phyloP scores from a whole-genome alignment of 2,113 vertebrate species.

The Hippopotamus amphibius region DNA sequence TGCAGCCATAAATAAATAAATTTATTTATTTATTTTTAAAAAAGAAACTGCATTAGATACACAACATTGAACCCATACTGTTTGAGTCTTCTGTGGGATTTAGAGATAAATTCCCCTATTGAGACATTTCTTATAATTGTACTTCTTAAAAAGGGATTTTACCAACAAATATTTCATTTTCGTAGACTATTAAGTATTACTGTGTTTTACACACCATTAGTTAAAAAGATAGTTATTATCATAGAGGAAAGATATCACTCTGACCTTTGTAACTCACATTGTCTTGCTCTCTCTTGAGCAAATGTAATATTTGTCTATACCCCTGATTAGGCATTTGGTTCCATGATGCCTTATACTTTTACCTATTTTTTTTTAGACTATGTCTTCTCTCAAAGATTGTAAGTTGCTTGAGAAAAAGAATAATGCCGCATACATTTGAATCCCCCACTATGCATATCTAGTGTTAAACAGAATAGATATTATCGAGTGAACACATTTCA shows the following conservation, averaged over 20 bases:
- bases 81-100: background rate
- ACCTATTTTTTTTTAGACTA: background rate
- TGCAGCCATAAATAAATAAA: too few relatives aligned
- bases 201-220: background rate
- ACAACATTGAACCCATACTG: background rate
- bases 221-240: background rate
- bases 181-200: background rate
- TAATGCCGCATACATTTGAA: background rate
- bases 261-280: background rate
- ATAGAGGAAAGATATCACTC: background rate
- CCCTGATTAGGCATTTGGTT: background rate
- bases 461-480: background rate
- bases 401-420: background rate
- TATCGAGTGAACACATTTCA: background rate
- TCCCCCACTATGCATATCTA: background rate
- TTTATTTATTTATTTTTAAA: too few relatives aligned
- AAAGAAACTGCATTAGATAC: background rate
- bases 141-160: constrained; percentile 41
- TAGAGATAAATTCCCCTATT: background rate
- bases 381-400: background rate
- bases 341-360: background rate
- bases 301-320: background rate
- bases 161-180: constrained; percentile 32
- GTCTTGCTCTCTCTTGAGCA: background rate
- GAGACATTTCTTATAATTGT: background rate